Base-by-base conservation (phyloP, 2,797 vertebrate genomes). In the Spea hammondii region DNA sequence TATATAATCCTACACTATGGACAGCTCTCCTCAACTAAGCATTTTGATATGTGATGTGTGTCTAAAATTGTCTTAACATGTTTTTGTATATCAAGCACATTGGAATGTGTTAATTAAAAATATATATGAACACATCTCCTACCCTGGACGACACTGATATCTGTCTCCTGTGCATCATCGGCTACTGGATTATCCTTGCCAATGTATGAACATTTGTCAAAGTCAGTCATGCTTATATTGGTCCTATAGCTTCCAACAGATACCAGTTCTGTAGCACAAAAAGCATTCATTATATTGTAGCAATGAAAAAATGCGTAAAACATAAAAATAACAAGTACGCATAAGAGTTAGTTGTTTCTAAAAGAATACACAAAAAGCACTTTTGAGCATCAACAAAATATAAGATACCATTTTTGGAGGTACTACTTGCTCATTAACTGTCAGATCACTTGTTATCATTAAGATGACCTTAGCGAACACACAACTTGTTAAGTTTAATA, bases 171-270 rank as follows among this genome's bases (percentile, higher is more conserved):
- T 59, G 5, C 74, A 1, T 83, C 80, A 0, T 64, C 68, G 8
- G 9, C 8, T 0, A 82, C 87, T 70, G 66, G 0, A 8, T 85
- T 86, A 1, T 89, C 90, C 64, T 76, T 88, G 0, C 88, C 69
- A 13, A 83, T 86, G 8, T 86, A 87, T 73, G 83, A 85, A 60
- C 85, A 7, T 7, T 86, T 88, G 60, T 89, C 89, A 0, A 93
- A 90, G 77, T 93, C 92, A 0, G 90, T 85, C 92, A 93, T 88
- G 86, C 91, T 93, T 57, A 93, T 91, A 76, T 93, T 88, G 0
- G 92, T 92, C 78, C 88, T 88, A 84, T 92, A 93, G 86, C 92
- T 93, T 83, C 87, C 87, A 8, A 93, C 46, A 0, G 92, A 93
- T 73, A 93, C 75, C 46, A 92, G 86, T 8, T 93, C 92, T 93